Percentiles rank a stretch among this genome's conserved stretches.
These are phyloP conservation scores for Saxidomus purpurata DNA, from an alignment of 1,140 invertebrate species.

Conservation along the genomic window DNA sequence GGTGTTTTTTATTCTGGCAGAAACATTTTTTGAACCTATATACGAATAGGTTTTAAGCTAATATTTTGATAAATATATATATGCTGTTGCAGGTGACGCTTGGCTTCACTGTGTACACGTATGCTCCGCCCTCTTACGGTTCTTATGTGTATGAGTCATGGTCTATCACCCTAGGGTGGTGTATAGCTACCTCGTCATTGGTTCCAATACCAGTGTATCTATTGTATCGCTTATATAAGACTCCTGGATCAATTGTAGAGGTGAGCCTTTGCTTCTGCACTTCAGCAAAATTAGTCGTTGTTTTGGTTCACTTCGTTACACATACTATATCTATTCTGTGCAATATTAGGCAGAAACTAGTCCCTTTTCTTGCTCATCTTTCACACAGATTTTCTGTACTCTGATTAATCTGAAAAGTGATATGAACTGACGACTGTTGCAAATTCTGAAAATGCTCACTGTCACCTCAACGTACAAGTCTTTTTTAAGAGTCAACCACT, in stretches of 20 bases:
- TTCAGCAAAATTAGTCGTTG: not conserved
- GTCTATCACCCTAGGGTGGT: conserved; percentile 24
- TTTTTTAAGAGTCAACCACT: too few species aligned
- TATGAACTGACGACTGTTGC: too few species aligned
- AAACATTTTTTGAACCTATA: too few species aligned
- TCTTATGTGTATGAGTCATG: conserved; percentile 4
- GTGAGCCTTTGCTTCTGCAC: not conserved
- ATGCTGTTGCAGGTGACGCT: conserved; percentile 25
- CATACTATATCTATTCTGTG: not conserved
- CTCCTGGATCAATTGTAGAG: not conserved
- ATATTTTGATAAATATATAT: too few species aligned
- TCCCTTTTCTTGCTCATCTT: too few species aligned
- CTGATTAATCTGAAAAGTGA: too few species aligned
- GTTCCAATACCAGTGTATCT: conserved; percentile 40
- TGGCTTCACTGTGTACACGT: conserved; percentile 42
- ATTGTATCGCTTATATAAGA: not conserved
- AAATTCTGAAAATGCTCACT: too few species aligned
- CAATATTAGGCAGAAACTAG: too few species aligned
- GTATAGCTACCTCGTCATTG: conserved; percentile 23
- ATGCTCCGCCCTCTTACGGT: conserved; percentile 22
- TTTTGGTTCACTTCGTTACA: not conserved
- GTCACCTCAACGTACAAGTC: too few species aligned
- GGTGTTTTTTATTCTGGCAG: too few species aligned
- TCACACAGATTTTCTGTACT: too few species aligned
- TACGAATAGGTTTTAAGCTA: too few species aligned